These are phyloP conservation scores for Tanypteryx hageni DNA, from an alignment of 2,888 invertebrate genomes.

Conservation along the genomic window DNA sequence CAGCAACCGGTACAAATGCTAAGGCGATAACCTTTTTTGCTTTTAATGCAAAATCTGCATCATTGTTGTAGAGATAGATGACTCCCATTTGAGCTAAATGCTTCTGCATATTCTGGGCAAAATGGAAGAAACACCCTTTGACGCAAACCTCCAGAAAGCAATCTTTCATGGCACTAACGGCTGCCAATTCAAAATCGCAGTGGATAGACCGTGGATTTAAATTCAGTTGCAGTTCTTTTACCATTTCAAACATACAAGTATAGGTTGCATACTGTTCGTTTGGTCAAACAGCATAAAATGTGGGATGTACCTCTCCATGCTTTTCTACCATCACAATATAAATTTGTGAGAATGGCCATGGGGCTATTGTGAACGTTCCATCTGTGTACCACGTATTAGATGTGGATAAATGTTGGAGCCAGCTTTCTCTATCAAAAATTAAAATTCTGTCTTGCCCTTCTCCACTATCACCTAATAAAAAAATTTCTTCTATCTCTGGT, in stretches of 20 bases:
- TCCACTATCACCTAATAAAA: background rate
- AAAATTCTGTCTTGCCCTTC: background rate
- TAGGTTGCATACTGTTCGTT: background rate
- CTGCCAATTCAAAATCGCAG: background rate
- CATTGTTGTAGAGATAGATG: too few relatives aligned
- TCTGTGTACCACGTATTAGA: background rate
- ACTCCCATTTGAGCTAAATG: background rate
- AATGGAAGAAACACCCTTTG: background rate
- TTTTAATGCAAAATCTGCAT: too few relatives aligned
- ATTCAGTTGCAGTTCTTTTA: background rate
- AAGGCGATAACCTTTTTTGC: too few relatives aligned
- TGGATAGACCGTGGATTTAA: background rate
- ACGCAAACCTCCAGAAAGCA: too few relatives aligned
- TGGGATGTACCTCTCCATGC: too few relatives aligned
- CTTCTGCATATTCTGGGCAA: background rate
- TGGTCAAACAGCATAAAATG: background rate
- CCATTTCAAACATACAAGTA: background rate
- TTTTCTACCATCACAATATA: too few relatives aligned
- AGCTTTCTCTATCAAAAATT: background rate
- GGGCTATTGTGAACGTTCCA: background rate
- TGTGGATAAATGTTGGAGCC: background rate
- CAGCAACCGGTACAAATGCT: rapidly evolving
- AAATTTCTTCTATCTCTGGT: background rate
- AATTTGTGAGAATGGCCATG: background rate
- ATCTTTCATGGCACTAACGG: background rate